phyloP scores from a whole-genome alignment of 2,888 invertebrate genomes.

The Pogonocherus hispidulus region DNA sequence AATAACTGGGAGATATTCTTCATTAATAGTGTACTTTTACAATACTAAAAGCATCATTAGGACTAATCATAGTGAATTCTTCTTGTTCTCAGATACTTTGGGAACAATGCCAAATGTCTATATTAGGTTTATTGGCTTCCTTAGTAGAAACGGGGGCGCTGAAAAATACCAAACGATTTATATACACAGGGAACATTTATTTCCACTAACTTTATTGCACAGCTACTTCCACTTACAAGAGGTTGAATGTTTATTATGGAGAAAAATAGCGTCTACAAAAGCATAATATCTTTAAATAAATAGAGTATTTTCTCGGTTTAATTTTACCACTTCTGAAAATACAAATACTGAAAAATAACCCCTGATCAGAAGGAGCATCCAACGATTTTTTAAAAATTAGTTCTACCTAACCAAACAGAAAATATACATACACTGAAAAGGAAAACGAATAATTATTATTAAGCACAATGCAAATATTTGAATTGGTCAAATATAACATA shows the following conservation, averaged over 20 bases:
- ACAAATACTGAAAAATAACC: no score
- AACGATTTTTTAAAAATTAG: no score
- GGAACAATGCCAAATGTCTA: conserved; percentile 2
- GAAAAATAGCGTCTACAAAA: background rate
- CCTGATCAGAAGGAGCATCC: no score
- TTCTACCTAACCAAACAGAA: no score
- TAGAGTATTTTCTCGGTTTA: no score
- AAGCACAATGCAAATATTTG: no score
- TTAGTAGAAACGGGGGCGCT: background rate
- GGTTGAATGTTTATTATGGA: conserved; percentile 4
- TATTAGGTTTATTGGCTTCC: conserved; percentile 2
- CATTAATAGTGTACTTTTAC: background rate
- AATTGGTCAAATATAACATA: no score
- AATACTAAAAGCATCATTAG: background rate
- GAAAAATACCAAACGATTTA: conserved; percentile 1
- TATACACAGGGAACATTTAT: conserved; percentile 1
- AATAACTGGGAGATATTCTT: background rate
- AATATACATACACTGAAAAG: no score
- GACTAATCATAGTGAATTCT: background rate
- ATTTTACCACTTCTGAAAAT: no score
- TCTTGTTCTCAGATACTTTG: background rate
- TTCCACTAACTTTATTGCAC: conserved; percentile 1
- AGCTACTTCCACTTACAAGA: background rate
- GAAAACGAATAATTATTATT: no score
- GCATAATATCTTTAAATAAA: background rate